Conservation (phyloP, 1,140 invertebrate genomes). For the Helicoverpa armigera region DNA sequence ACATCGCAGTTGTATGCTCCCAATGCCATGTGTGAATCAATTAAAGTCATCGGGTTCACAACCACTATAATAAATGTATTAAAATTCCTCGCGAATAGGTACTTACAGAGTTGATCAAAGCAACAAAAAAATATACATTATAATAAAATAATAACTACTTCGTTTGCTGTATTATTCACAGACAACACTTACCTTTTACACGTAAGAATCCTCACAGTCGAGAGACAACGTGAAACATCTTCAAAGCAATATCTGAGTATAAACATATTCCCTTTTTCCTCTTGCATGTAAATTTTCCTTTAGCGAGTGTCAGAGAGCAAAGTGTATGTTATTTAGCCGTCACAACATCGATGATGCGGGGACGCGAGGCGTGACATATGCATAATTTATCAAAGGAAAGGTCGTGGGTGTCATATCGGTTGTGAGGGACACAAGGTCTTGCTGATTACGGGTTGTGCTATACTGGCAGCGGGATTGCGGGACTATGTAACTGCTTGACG, state of each 20-base stretch:
- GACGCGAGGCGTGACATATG: conserved; percentile 44
- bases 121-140: neutral
- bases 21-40: too few species aligned
- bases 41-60: too few species aligned
- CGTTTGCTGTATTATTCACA: neutral
- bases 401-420: conserved; percentile 46
- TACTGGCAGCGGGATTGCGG: neutral
- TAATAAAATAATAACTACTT: conserved; percentile 2
- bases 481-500: neutral
- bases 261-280: conserved; percentile 45
- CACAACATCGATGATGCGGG: conserved; percentile 50
- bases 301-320: conserved; percentile 40
- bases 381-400: conserved; percentile 58
- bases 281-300: conserved; percentile 52
- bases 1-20: too few species aligned
- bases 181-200: conserved; percentile 8
- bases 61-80: too few species aligned
- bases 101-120: too few species aligned
- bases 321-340: conserved; percentile 53
- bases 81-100: too few species aligned
- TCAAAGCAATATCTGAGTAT: conserved; percentile 36
- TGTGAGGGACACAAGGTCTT: conserved; percentile 18
- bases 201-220: conserved; percentile 5
- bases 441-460: conserved; percentile 12
- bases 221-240: conserved; percentile 30